These are phyloP conservation scores for Nemurella pictetii DNA, from an alignment of 2,888 invertebrate species.

Conservation along the genomic window DNA sequence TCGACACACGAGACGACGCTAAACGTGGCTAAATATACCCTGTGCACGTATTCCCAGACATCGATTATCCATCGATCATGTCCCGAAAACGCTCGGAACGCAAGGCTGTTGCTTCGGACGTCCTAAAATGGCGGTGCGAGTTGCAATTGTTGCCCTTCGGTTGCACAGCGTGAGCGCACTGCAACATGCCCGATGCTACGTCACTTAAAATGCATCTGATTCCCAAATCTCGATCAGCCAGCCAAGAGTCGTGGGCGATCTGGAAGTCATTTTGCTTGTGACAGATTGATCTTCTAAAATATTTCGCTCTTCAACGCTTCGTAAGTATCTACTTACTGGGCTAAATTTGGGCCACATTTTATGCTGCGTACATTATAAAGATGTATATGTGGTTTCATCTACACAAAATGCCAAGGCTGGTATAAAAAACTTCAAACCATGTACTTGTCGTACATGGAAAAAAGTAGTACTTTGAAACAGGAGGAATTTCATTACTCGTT, in stretches of 20 bases:
- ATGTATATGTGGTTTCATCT: neutral
- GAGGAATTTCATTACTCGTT: neutral
- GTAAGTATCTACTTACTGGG: too few relatives aligned
- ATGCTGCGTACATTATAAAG: neutral
- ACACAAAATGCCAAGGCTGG: neutral
- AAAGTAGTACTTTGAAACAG: neutral
- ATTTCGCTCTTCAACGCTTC: too few relatives aligned
- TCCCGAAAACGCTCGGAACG: neutral
- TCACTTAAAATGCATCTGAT: neutral
- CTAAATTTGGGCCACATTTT: neutral
- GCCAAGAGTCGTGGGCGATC: too few relatives aligned
- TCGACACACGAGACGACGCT: neutral
- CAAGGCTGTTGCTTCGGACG: neutral
- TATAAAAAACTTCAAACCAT: neutral
- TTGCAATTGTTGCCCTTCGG: neutral
- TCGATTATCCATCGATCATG: neutral
- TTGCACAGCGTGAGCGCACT: neutral
- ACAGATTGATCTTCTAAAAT: too few relatives aligned
- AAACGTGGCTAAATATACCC: neutral
- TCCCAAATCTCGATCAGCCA: too few relatives aligned
- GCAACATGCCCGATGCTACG: neutral
- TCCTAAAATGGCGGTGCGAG: neutral
- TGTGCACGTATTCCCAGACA: neutral
- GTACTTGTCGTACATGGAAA: neutral
- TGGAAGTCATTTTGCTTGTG: too few relatives aligned